Conservation (phyloP, 1,140 invertebrate genomes). For the Temnothorax longispinosus region DNA sequence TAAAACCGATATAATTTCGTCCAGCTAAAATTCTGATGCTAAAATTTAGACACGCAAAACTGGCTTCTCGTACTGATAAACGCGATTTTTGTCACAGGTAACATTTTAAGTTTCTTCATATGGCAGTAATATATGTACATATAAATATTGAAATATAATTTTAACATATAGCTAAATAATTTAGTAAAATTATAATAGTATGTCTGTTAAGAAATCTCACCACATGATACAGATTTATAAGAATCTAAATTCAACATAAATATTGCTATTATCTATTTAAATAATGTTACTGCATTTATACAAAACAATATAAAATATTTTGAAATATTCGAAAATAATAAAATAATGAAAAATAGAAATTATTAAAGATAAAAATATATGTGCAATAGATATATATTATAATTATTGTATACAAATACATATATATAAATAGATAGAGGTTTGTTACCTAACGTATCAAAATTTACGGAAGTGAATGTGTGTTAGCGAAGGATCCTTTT, state of each 20-base stretch:
- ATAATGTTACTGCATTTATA: no score
- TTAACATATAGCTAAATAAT: background rate
- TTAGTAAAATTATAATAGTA: background rate
- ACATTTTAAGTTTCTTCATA: background rate
- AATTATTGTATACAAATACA: background rate
- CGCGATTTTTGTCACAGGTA: background rate
- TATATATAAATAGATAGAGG: background rate
- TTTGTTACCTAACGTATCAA: background rate
- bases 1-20: conserved; percentile 24
- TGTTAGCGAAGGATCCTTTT: background rate
- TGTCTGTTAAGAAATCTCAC: background rate
- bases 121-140: no score
- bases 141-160: background rate
- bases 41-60: background rate
- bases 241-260: background rate
- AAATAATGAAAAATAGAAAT: background rate
- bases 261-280: no score
- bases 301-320: background rate
- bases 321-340: background rate
- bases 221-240: background rate
- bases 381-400: background rate
- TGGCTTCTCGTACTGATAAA: background rate
- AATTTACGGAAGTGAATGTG: background rate
- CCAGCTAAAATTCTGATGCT: background rate
- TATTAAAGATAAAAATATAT: background rate